phyloP scores from a whole-genome alignment of 2,797 vertebrate species.

The Huso huso region DNA sequence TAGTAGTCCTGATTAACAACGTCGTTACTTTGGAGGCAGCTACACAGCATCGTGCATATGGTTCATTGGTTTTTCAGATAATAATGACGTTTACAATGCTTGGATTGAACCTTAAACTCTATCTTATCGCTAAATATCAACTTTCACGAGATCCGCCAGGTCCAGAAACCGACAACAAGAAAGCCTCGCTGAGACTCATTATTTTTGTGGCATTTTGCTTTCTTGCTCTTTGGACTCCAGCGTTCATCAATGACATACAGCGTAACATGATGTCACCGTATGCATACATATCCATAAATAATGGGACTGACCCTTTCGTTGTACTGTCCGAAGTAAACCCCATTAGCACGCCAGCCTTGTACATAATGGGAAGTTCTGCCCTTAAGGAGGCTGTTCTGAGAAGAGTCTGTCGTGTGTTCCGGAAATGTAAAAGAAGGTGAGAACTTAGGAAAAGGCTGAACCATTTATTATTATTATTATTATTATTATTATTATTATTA shows the following conservation, averaged over 20 bases:
- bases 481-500: too few relatives aligned
- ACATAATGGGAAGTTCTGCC: constrained; percentile 64
- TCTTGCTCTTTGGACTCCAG: constrained; percentile 60
- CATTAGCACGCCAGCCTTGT: constrained; percentile 55
- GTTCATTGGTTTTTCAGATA: constrained; percentile 55
- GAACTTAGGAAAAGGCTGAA: too few relatives aligned
- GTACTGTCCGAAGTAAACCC: constrained; percentile 62
- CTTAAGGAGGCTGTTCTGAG: constrained; percentile 51
- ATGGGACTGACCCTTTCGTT: constrained; percentile 62
- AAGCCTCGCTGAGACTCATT: constrained; percentile 62
- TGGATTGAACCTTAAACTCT: constrained; percentile 42
- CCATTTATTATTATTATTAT: too few relatives aligned
- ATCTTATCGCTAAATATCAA: constrained; percentile 58
- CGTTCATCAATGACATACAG: constrained; percentile 60
- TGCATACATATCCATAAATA: constrained; percentile 54
- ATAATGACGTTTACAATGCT: constrained; percentile 56
- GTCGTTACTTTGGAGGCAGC: constrained; percentile 54
- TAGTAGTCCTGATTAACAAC: constrained; percentile 53
- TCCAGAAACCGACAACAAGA: constrained; percentile 53
- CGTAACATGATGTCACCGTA: constrained; percentile 32
- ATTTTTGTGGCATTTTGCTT: constrained; percentile 65
- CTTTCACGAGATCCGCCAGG: constrained; percentile 50
- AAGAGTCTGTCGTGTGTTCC: constrained; percentile 41
- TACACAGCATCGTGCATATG: constrained; percentile 58
- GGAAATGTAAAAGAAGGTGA: constrained; percentile 8